These are phyloP conservation scores for Galaxias olidus DNA, from an alignment of 2,797 vertebrate species.

Conservation along the genomic window DNA sequence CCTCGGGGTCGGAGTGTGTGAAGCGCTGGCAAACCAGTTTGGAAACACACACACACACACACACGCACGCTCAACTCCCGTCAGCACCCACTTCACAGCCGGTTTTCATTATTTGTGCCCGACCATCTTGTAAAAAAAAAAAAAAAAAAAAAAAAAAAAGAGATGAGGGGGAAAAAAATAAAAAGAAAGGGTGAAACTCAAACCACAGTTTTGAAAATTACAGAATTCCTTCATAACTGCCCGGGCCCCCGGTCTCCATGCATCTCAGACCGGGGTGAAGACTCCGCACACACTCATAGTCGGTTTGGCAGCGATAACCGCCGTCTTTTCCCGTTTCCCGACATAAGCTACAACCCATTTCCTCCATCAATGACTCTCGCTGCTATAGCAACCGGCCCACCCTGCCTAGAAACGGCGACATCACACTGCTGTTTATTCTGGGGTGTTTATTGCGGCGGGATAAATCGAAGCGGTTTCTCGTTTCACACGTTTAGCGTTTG, in stretches of 20 bases:
- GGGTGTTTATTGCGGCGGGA: constrained; percentile 26
- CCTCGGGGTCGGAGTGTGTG: too few relatives aligned
- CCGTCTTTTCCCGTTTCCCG: constrained; percentile 30
- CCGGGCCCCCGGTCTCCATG: constrained; percentile 54
- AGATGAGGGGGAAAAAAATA: constrained; percentile 13
- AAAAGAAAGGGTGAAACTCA: constrained; percentile 62
- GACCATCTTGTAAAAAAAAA: constrained; percentile 75
- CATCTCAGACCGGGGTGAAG: constrained; percentile 61
- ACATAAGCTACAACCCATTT: constrained; percentile 43
- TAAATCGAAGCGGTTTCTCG: constrained; percentile 21
- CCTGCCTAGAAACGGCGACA: constrained; percentile 46
- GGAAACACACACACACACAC: too few relatives aligned
- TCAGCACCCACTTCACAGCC: constrained; percentile 54
- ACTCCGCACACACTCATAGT: constrained; percentile 34
- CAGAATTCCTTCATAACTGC: constrained; percentile 77
- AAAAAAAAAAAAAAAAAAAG: constrained; percentile 1
- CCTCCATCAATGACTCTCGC: constrained; percentile 42
- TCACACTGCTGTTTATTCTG: constrained; percentile 25
- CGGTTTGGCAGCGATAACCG: constrained; percentile 26
- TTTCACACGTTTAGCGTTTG: constrained; percentile 19
- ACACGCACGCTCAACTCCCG: too few relatives aligned
- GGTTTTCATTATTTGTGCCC: constrained; percentile 79
- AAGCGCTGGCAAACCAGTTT: too few relatives aligned
- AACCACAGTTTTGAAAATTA: constrained; percentile 79
- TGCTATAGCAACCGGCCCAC: constrained; percentile 46